Base-by-base conservation (phyloP, 2,888 invertebrate species). In the Elegia similella region DNA sequence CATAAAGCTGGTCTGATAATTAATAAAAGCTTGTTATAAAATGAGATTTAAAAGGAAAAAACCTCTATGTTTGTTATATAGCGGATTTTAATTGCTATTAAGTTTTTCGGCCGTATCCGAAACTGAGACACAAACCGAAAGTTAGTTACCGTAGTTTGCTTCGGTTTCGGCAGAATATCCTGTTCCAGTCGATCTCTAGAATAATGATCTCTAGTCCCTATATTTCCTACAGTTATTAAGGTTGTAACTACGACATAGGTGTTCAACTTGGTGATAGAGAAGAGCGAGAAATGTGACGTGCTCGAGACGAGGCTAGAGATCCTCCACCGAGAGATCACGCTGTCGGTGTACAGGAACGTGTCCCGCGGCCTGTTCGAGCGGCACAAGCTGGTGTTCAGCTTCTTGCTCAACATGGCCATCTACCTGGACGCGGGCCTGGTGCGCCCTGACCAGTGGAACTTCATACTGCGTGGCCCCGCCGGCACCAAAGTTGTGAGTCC, bases 311-410 rank as follows among this genome's bases (percentile, higher is more conserved):
- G 98, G 10, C 88, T 98, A 32, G 84, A 93, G 16, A 94, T 94
- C 60, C 87, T 98, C 1, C 94, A 95, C 68, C 88, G 93, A 15
- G 95, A 96, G 80, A 97, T 97, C 66, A 95, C 97, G 0, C 91
- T 95, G 55, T 94, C 96, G 0, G 94, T 98, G 43, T 98, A 97
- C 76, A 94, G 94, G 7, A 98, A 97, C 74, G 95, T 98, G 34
- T 97, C 98, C 0, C 93, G 98, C 57, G 98, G 98, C 0, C 92
- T 98, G 8, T 98, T 98, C 76, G 98, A 98, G 80, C 93, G 95
- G 60, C 97, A 98, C 84, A 98, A 98, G 84, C 92, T 98, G 0
- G 95, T 98, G 57, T 98, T 95, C 79, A 97, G 96, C 74, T 96
- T 98, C 75, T 93, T 98, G 86, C 84, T 98, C 12, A 96, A 96